Evolutionary conservation across 2,888 invertebrate genomes (phyloP).

Genomic region (Liodrosophila aerea): DNA sequence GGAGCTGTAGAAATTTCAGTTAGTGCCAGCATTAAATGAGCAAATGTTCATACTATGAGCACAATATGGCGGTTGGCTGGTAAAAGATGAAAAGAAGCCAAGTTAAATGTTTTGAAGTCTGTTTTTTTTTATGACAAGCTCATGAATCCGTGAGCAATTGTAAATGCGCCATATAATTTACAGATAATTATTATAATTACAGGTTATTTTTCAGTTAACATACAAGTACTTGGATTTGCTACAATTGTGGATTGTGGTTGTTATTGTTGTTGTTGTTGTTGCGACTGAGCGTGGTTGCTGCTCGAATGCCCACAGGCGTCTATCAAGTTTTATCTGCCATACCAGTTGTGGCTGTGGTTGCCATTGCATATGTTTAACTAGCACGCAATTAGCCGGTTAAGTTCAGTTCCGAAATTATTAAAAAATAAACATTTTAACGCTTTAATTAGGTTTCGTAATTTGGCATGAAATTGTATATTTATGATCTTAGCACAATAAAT

Average conservation of each 20-base stretch:
- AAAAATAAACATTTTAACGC: constrained; percentile 48
- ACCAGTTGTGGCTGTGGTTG: constrained; percentile 12
- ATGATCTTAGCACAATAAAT: constrained; percentile 9
- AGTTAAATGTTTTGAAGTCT: constrained; percentile 50
- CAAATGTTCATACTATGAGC: constrained; percentile 15
- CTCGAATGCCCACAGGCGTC: constrained; percentile 44
- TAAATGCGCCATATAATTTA: constrained; percentile 73
- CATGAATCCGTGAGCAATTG: constrained; percentile 74
- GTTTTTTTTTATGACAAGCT: constrained; percentile 64
- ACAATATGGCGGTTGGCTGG: constrained; percentile 38
- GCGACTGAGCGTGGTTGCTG: constrained; percentile 16
- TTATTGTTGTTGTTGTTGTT: constrained; percentile 17
- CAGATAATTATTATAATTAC: constrained; percentile 77
- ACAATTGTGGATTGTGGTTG: constrained; percentile 20
- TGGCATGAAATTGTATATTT: constrained; percentile 35
- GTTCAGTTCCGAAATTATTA: constrained; percentile 47
- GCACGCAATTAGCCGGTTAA: constrained; percentile 51
- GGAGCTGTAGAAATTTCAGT: constrained; percentile 12
- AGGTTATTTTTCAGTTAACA: constrained; percentile 71
- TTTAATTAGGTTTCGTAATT: constrained; percentile 61
- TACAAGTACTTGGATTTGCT: constrained; percentile 35
- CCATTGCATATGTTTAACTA: constrained; percentile 35
- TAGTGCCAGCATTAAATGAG: constrained; percentile 25
- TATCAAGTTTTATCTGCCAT: constrained; percentile 34
- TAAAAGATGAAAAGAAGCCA: constrained; percentile 46